phyloP scores from a whole-genome alignment of 2,888 invertebrate genomes.

The Callinectes sapidus region DNA sequence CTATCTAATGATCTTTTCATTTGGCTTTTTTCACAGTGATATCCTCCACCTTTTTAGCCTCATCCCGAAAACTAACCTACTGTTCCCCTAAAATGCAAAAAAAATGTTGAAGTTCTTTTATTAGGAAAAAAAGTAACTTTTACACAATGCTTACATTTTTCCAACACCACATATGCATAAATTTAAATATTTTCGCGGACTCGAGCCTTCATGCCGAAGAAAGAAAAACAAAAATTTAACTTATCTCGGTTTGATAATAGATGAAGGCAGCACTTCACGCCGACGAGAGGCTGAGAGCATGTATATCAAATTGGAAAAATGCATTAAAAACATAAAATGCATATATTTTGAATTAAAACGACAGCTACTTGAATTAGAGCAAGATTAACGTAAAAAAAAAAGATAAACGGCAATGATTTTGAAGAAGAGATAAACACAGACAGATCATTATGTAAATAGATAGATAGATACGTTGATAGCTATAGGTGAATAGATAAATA shows the following conservation, averaged over 20 bases:
- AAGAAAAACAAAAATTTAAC: neutral
- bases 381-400: neutral
- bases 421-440: neutral
- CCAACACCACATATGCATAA: constrained; percentile 1
- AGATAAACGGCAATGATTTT: neutral
- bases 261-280: neutral
- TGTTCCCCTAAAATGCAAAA: too few species aligned
- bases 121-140: neutral
- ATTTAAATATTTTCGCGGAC: neutral
- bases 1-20: too few species aligned
- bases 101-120: neutral
- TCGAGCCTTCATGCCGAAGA: constrained; percentile 20
- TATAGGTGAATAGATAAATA: neutral
- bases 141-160: constrained; percentile 2
- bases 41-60: neutral
- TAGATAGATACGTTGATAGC: neutral
- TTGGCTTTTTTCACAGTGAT: too few species aligned
- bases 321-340: neutral
- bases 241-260: constrained; percentile 17
- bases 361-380: neutral
- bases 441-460: constrained; percentile 4
- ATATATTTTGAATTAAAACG: neutral
- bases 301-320: neutral
- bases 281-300: neutral
- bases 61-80: neutral